phyloP scores from a whole-genome alignment of 35 echinoderm and acorn worm species.

The Apostichopus japonicus region DNA sequence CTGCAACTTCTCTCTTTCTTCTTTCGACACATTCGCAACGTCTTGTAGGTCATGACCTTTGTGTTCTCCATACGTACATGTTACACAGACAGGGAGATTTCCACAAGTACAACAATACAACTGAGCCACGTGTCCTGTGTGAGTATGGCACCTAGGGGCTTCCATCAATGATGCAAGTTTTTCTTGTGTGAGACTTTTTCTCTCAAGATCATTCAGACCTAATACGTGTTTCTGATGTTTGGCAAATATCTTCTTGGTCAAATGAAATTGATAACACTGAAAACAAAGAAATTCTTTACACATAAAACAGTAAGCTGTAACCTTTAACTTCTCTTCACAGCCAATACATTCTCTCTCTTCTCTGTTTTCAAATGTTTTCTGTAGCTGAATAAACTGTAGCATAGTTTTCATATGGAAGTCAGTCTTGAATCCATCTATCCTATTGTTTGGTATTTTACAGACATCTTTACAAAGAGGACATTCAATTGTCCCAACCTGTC shows the following conservation, averaged over 20 bases:
- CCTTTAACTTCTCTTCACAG: background rate
- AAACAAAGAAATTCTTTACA: conserved; percentile 18
- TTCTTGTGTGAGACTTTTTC: background rate
- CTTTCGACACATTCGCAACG: no score
- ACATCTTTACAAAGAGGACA: background rate
- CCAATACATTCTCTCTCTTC: conserved; percentile 23
- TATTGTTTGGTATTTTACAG: background rate
- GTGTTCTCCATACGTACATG: background rate
- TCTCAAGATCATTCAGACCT: background rate
- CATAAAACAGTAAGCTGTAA: conserved; percentile 24
- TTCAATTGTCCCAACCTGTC: no score
- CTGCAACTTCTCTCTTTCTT: no score
- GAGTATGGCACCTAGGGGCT: background rate
- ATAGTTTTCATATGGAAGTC: conserved; percentile 22
- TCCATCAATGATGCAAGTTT: background rate
- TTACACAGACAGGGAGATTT: background rate
- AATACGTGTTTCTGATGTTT: background rate
- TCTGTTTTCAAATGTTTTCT: background rate
- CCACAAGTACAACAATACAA: background rate
- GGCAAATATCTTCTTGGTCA: background rate
- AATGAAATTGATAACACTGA: conserved; percentile 7
- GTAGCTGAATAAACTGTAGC: conserved; percentile 1
- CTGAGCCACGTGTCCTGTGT: background rate
- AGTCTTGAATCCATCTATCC: conserved; percentile 15
- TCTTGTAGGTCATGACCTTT: background rate